phyloP scores from a whole-genome alignment of 2,113 vertebrate species.

The Monopterus albus region DNA sequence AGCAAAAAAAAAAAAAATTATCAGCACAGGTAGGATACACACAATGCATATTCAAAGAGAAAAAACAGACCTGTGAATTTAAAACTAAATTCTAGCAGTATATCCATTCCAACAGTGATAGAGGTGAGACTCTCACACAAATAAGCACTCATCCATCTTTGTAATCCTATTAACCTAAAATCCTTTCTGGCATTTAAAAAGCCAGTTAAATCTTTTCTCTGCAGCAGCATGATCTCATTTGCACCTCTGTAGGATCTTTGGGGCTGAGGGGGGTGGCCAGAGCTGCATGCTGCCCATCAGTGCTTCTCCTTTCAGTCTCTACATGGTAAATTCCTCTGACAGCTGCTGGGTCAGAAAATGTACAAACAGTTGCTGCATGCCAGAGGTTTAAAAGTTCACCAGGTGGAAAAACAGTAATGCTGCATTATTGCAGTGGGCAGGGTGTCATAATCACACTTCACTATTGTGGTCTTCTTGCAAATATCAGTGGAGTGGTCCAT shows the following conservation, averaged over 20 bases:
- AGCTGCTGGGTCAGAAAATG: constrained; percentile 61
- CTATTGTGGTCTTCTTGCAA: constrained; percentile 8
- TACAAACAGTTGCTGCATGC: constrained; percentile 68
- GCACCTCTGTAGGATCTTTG: constrained; percentile 49
- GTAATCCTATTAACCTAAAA: neutral
- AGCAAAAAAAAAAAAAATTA: constrained; percentile 1
- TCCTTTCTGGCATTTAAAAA: constrained; percentile 3
- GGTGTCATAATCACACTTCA: neutral
- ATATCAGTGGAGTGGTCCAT: constrained; percentile 1
- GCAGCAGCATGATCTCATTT: constrained; percentile 41
- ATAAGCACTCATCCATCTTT: neutral
- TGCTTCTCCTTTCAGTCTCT: constrained; percentile 11
- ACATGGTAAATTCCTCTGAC: constrained; percentile 41
- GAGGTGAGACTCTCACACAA: no score
- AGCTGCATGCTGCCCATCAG: neutral
- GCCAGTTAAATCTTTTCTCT: constrained; percentile 12
- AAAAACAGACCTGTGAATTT: no score
- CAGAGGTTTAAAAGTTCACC: constrained; percentile 40
- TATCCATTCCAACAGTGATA: no score
- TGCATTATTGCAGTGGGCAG: constrained; percentile 21
- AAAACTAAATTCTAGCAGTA: no score
- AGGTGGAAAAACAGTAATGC: constrained; percentile 45
- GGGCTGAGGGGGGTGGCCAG: no score
- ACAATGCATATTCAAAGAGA: neutral
- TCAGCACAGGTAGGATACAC: constrained; percentile 5